phyloP scores from a whole-genome alignment of 2,888 invertebrate species.

The Epistrophella euchroma region DNA sequence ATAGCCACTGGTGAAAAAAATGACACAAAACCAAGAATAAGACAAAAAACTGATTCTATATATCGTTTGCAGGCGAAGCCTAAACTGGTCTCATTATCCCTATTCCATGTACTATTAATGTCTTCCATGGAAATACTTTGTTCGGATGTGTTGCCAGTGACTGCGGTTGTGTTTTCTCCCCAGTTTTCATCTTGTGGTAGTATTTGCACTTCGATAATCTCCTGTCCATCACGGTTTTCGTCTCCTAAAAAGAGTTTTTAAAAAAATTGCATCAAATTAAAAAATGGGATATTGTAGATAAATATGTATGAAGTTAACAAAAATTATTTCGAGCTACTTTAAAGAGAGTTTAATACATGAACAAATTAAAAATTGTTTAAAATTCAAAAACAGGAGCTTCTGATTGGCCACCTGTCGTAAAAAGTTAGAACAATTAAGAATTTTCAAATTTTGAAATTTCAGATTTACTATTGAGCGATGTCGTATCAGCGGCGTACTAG shows the following conservation, averaged over 20 bases:
- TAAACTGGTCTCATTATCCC: constrained; percentile 89
- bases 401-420: too few relatives aligned
- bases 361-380: too few relatives aligned
- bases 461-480: too few relatives aligned
- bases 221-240: constrained; percentile 91
- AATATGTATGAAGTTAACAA: too few relatives aligned
- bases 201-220: constrained; percentile 98
- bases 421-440: too few relatives aligned
- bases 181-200: constrained; percentile 98
- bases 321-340: too few relatives aligned
- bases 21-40: constrained; percentile 91
- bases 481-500: too few relatives aligned
- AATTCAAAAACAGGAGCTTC: too few relatives aligned
- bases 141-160: constrained; percentile 98
- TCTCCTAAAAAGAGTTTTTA: constrained; percentile 84
- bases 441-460: too few relatives aligned
- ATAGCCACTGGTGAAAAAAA: constrained; percentile 97
- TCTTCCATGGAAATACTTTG: constrained; percentile 97
- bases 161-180: constrained; percentile 99
- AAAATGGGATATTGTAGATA: neutral
- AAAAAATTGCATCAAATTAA: neutral
- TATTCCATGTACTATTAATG: constrained; percentile 93
- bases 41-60: constrained; percentile 91
- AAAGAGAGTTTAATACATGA: too few relatives aligned
- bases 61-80: constrained; percentile 92